phyloP scores from a whole-genome alignment of 2,888 invertebrate species.

The Eumerus sabulonum region DNA sequence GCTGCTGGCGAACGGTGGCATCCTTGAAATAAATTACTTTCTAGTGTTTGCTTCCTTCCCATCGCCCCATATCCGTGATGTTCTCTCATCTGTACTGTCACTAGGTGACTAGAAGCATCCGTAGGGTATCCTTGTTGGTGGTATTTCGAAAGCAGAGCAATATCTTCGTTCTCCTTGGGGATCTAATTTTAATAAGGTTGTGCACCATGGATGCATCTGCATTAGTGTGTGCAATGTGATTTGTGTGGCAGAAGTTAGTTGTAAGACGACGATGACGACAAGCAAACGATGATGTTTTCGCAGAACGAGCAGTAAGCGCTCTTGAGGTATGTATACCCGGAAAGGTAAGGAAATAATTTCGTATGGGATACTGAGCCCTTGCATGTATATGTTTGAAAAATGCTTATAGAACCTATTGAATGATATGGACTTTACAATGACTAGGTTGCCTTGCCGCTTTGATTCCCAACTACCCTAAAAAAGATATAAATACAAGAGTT shows the following conservation, averaged over 20 bases:
- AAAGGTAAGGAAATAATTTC: constrained; percentile 38
- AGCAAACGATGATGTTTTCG: background rate
- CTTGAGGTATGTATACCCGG: constrained; percentile 30
- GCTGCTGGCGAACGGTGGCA: constrained; percentile 26
- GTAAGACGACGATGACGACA: constrained; percentile 8
- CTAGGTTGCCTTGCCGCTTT: background rate
- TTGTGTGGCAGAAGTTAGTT: background rate
- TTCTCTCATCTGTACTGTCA: constrained; percentile 27
- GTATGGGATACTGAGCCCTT: constrained; percentile 25
- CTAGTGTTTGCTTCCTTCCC: constrained; percentile 13
- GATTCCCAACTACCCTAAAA: background rate
- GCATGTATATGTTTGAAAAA: background rate
- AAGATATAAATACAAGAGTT: constrained; percentile 34
- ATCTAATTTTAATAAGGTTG: constrained; percentile 55
- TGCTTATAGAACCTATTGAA: background rate
- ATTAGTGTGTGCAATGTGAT: background rate
- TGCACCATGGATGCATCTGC: constrained; percentile 13
- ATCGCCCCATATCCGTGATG: constrained; percentile 2
- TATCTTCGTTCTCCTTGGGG: constrained; percentile 18
- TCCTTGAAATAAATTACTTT: constrained; percentile 67
- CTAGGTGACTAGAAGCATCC: constrained; percentile 10
- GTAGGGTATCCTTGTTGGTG: constrained; percentile 13
- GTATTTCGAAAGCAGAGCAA: background rate
- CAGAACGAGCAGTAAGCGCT: constrained; percentile 27
- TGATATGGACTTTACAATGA: background rate